phyloP scores from a whole-genome alignment of 1,140 invertebrate species.

The Trichonephila inaurata region DNA sequence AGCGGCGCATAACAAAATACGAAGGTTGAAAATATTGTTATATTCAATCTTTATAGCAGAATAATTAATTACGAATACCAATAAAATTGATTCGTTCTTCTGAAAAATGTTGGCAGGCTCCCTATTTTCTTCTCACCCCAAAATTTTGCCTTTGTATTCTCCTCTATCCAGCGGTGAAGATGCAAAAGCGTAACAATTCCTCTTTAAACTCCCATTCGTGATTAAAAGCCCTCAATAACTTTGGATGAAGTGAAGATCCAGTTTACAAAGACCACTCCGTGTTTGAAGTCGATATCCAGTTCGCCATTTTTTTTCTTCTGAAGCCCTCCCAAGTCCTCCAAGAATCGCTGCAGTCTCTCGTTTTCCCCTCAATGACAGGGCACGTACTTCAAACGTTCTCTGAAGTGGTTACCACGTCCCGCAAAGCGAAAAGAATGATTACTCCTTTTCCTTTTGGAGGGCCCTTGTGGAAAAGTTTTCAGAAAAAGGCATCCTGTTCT shows the following conservation, averaged over 20 bases:
- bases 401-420: slow-evolving; percentile 42
- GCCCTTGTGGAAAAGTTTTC: slow-evolving; percentile 35
- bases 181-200: not conserved
- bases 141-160: no score
- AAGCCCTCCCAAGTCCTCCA: not conserved
- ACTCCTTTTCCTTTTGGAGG: slow-evolving; percentile 11
- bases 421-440: slow-evolving; percentile 56
- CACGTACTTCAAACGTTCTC: slow-evolving; percentile 35
- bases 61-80: no score
- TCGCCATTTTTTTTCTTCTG: not conserved
- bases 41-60: no score
- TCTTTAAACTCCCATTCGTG: not conserved
- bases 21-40: no score
- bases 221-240: not conserved
- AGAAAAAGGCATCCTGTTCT: slow-evolving; percentile 54
- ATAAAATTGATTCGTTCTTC: no score
- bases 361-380: slow-evolving; percentile 57
- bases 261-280: slow-evolving; percentile 58
- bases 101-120: no score
- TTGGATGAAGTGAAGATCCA: slow-evolving; percentile 34
- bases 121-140: no score
- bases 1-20: no score
- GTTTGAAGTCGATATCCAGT: slow-evolving; percentile 45
- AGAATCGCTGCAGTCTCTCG: slow-evolving; percentile 17
- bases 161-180: not conserved